Base-by-base conservation (phyloP, 2,113 vertebrate genomes). In the Ailuropoda melanoleuca region DNA sequence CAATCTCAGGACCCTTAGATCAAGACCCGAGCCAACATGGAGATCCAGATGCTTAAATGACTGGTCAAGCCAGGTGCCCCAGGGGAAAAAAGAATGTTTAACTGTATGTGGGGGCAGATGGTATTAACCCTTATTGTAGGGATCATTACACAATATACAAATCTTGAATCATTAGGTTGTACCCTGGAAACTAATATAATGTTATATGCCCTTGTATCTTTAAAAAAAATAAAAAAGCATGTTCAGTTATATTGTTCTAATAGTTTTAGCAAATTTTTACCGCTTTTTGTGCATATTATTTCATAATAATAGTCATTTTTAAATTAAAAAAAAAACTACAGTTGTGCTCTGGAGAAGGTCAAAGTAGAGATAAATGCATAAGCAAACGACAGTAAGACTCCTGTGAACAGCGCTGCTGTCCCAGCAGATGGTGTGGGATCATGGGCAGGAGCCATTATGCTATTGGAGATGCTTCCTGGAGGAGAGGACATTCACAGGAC, bases 331-430 rank as follows among this genome's bases (percentile, higher is more conserved):
- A 78, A 62, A 77, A 46, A 9, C 34, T 77, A 8, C 24, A n/a
- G 8, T 48, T 75, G 78, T 82, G 53, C 74, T 55, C 29, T 60
- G 8, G 31, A 82, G 58, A 46, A 53, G 39, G 48, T 34, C 34
- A 31, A 58, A 23, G 29, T 8, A 26, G 48, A 97, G 26, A 62
- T 29, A 62, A n/a, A 70, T 14, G 14, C 6, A 39, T 37, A 86
- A 19, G 17, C 34, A n/a, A 58, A 15, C 8, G 34, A 31, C 5
- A 53, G 18, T 24, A 15, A 53, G 24, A 8, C 17, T n/a, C 26
- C 34, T 4, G 7, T 13, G 39, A 12, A 9, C 3, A 37, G 13
- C 0, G 1, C 6, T 75, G 17, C 21, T 14, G 14, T 34, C 0
- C 5, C 8, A 31, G 29, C 4, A 72, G 23, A 11, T 8, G 23